Evolutionary conservation across 2,797 vertebrate genomes (phyloP).

Genomic region (Sparidentex hasta): DNA sequence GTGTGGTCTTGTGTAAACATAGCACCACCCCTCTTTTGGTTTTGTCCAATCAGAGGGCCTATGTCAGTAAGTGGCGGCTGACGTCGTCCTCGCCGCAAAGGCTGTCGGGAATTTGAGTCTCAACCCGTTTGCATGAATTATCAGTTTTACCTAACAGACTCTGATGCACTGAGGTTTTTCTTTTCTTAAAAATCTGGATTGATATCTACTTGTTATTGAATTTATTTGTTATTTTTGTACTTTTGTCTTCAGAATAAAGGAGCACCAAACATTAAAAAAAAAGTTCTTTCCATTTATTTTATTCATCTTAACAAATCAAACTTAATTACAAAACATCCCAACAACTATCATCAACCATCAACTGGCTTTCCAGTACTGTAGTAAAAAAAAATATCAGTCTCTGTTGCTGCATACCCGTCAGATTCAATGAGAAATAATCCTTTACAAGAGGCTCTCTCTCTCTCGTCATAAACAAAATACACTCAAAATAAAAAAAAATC

Average conservation of each 20-base stretch:
- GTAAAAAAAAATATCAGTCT: slow-evolving; percentile 30
- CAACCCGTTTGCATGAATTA: neutral
- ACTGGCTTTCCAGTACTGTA: slow-evolving; percentile 44
- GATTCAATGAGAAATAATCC: slow-evolving; percentile 44
- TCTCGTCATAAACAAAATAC: slow-evolving; percentile 25
- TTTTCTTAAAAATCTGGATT: neutral
- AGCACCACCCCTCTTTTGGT: slow-evolving; percentile 26
- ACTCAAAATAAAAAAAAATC: neutral
- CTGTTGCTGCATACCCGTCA: slow-evolving; percentile 31
- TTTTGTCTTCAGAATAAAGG: neutral
- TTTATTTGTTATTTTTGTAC: neutral
- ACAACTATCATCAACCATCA: slow-evolving; percentile 31
- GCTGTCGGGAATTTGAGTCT: slow-evolving; percentile 47
- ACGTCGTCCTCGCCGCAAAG: neutral
- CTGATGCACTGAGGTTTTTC: neutral
- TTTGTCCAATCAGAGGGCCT: slow-evolving; percentile 46
- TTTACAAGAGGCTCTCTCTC: slow-evolving; percentile 30
- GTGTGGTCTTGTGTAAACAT: slow-evolving; percentile 23
- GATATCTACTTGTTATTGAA: neutral
- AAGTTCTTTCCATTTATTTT: slow-evolving; percentile 14
- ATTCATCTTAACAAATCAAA: slow-evolving; percentile 56
- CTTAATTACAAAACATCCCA: slow-evolving; percentile 33
- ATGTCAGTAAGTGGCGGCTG: neutral
- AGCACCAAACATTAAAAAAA: neutral
- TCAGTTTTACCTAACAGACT: too few relatives aligned